A percentile compares a stretch with the other conserved stretches of the same genome.
These are phyloP conservation scores for Hirundichthys speculiger DNA, from an alignment of 2,113 vertebrate genomes.

Conservation along the genomic window DNA sequence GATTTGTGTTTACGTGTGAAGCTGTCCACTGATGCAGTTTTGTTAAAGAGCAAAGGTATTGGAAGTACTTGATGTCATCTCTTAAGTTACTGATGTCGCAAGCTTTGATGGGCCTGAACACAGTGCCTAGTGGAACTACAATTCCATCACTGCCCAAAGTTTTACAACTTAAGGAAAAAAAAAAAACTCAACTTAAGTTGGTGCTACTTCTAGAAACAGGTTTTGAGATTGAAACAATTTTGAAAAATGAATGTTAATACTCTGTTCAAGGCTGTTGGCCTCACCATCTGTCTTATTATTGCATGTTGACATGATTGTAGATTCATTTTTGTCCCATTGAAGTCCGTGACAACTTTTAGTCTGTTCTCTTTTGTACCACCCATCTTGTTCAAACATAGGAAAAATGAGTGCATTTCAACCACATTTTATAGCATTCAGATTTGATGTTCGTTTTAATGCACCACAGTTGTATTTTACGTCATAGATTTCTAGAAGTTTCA, in stretches of 20 bases:
- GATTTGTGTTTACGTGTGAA: slow-evolving; percentile 28
- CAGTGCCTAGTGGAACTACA: slow-evolving; percentile 73
- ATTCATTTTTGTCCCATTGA: slow-evolving; percentile 17
- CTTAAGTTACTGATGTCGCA: slow-evolving; percentile 58
- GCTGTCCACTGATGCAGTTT: slow-evolving; percentile 26
- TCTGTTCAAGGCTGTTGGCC: slow-evolving; percentile 29
- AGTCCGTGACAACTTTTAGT: background rate
- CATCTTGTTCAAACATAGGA: slow-evolving; percentile 43
- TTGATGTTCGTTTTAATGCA: slow-evolving; percentile 51
- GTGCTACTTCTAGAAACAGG: slow-evolving; percentile 64
- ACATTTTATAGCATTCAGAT: slow-evolving; percentile 48
- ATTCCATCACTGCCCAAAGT: slow-evolving; percentile 46
- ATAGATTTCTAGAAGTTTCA: slow-evolving; percentile 63
- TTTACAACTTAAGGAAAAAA: slow-evolving; percentile 29
- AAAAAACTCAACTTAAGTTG: slow-evolving; percentile 50
- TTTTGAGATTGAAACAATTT: slow-evolving; percentile 36
- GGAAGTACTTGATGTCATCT: slow-evolving; percentile 22
- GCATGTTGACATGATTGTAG: slow-evolving; percentile 39
- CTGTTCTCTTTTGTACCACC: slow-evolving; percentile 24
- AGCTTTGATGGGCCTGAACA: slow-evolving; percentile 35
- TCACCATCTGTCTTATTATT: slow-evolving; percentile 27
- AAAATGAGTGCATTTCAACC: slow-evolving; percentile 49
- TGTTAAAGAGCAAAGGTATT: slow-evolving; percentile 27
- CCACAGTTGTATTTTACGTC: slow-evolving; percentile 53
- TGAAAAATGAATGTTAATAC: slow-evolving; percentile 32